phyloP scores from a whole-genome alignment of 2,888 invertebrate genomes.

The Drosophila mercatorum region DNA sequence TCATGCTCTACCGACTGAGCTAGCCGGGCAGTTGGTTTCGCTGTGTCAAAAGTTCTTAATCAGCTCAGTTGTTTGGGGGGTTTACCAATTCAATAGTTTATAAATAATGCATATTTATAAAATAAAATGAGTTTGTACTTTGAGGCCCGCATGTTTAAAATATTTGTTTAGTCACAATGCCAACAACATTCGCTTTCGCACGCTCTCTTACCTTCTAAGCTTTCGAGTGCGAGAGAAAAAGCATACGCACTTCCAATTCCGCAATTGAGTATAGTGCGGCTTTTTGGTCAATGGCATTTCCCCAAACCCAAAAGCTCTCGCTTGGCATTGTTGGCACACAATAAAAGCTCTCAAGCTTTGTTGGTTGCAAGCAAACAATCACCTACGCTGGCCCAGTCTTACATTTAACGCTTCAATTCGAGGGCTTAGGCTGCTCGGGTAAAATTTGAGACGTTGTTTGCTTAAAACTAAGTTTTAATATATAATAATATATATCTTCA shows the following conservation, averaged over 20 bases:
- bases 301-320: slow-evolving; percentile 29
- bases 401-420: slow-evolving; percentile 14
- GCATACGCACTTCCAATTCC: slow-evolving; percentile 5
- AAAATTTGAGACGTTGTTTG: not conserved
- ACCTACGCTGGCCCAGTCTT: not conserved
- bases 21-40: slow-evolving; percentile 60
- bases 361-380: slow-evolving; percentile 20
- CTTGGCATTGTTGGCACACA: slow-evolving; percentile 11
- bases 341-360: slow-evolving; percentile 44
- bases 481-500: not conserved
- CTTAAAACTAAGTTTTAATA: not conserved
- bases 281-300: slow-evolving; percentile 21
- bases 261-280: not conserved
- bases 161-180: slow-evolving; percentile 37
- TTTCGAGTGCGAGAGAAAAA: slow-evolving; percentile 24
- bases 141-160: not conserved
- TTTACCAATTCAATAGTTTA: not conserved
- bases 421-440: not conserved
- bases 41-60: not conserved
- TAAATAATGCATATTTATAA: slow-evolving; percentile 1
- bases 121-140: not conserved
- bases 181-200: slow-evolving; percentile 59
- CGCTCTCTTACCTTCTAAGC: slow-evolving; percentile 42
- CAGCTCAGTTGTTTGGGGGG: not conserved
- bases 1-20: slow-evolving; percentile 80